phyloP scores from a whole-genome alignment of 2,888 invertebrate genomes.

The Theretra japonica region DNA sequence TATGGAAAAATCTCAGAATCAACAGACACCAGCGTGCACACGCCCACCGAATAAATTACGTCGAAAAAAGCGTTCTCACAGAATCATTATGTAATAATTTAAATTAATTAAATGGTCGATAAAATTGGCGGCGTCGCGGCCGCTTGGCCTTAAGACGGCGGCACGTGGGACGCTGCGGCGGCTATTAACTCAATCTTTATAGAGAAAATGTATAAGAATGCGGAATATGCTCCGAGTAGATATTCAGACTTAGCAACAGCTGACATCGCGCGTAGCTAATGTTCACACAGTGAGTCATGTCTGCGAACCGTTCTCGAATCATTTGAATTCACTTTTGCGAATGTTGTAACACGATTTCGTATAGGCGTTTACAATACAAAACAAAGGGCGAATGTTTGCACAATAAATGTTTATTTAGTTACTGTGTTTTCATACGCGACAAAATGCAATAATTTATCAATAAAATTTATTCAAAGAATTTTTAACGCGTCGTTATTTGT shows the following conservation, averaged over 20 bases:
- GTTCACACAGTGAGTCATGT: conserved; percentile 33
- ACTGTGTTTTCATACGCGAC: background rate
- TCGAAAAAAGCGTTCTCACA: conserved; percentile 12
- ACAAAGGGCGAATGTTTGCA: background rate
- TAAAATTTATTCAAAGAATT: background rate
- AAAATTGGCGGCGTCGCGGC: conserved; percentile 40
- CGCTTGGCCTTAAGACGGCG: conserved; percentile 60
- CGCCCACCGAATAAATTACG: conserved; percentile 11
- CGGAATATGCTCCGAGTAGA: conserved; percentile 59
- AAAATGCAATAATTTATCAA: background rate
- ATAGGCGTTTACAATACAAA: conserved; percentile 4
- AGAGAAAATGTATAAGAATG: conserved; percentile 67
- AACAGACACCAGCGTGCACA: conserved; percentile 14
- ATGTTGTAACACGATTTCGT: background rate
- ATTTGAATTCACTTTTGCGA: background rate
- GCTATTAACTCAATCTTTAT: conserved; percentile 70
- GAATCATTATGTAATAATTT: conserved; percentile 17
- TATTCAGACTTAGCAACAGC: conserved; percentile 54
- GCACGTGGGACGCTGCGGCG: conserved; percentile 67
- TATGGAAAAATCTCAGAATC: conserved; percentile 3
- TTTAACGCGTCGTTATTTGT: background rate
- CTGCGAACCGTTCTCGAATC: background rate
- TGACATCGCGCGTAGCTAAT: conserved; percentile 38
- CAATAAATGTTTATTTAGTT: conserved; percentile 1
- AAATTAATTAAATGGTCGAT: conserved; percentile 35